A percentile compares a stretch with the other conserved stretches of the same genome.
Conservation (phyloP, 1,140 invertebrate species). For the Pachypsylla venusta region DNA sequence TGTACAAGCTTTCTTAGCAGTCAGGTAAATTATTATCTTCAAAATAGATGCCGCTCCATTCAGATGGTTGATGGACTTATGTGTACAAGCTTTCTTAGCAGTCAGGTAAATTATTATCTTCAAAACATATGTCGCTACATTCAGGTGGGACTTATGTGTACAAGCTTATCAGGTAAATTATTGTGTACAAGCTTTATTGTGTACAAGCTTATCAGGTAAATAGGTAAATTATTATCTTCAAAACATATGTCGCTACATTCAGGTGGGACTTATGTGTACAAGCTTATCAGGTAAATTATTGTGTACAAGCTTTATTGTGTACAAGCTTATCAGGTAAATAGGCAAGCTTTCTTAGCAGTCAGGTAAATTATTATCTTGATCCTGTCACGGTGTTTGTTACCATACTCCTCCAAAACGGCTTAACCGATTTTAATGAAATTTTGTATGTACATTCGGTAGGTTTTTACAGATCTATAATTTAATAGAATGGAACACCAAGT, state of each 20-base stretch:
- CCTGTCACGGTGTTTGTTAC: too few relatives aligned
- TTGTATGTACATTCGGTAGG: too few relatives aligned
- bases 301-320: too few relatives aligned
- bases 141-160: slow-evolving; percentile 90
- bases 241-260: slow-evolving; percentile 91
- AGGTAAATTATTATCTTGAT: too few relatives aligned
- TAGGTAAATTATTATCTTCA: slow-evolving; percentile 48
- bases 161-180: slow-evolving; percentile 91
- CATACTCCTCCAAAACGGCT: too few relatives aligned
- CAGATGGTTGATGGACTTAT: slow-evolving; percentile 94
- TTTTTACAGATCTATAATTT: too few relatives aligned
- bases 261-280: slow-evolving; percentile 93
- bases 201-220: too few relatives aligned
- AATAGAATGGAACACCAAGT: too few relatives aligned
- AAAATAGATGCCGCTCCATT: slow-evolving; percentile 94
- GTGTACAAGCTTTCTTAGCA: slow-evolving; percentile 92
- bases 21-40: slow-evolving; percentile 80
- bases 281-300: slow-evolving; percentile 86
- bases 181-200: slow-evolving; percentile 94
- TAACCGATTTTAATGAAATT: too few relatives aligned
- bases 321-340: too few relatives aligned
- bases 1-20: slow-evolving; percentile 90
- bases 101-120: too few relatives aligned
- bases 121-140: slow-evolving; percentile 92
- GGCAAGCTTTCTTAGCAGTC: too few relatives aligned